Evolutionary conservation across 92 coral and sea anemone species (phyloP).

Genomic region (Montipora capitata): DNA sequence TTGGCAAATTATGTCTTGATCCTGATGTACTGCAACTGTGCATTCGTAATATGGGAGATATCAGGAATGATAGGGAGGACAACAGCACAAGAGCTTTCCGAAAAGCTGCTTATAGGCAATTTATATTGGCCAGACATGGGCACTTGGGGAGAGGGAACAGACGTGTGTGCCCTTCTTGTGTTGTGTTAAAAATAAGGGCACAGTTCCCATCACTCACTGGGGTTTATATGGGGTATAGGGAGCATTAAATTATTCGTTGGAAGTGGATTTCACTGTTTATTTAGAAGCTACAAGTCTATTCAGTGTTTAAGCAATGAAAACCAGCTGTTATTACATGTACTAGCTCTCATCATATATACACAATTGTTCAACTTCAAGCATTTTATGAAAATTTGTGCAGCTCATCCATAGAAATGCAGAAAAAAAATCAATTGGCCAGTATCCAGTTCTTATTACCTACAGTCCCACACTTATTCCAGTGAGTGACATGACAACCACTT

Average conservation of each 20-base stretch:
- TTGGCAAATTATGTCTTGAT: slow-evolving; percentile 66
- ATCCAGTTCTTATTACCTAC: no score
- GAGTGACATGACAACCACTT: no score
- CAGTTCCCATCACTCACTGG: slow-evolving; percentile 29
- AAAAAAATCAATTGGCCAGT: no score
- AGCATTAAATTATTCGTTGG: neutral
- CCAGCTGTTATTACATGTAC: no score
- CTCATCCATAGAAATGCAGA: no score
- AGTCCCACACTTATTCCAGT: no score
- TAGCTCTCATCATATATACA: no score
- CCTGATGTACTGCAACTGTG: slow-evolving; percentile 67
- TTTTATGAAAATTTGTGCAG: no score
- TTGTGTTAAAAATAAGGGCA: slow-evolving; percentile 48
- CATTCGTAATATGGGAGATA: slow-evolving; percentile 45
- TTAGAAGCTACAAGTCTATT: no score
- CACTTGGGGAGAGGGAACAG: slow-evolving; percentile 55
- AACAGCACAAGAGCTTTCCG: slow-evolving; percentile 60
- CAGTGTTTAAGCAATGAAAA: no score
- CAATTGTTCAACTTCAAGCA: no score
- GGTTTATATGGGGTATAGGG: slow-evolving; percentile 10
- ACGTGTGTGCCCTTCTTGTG: slow-evolving; percentile 64
- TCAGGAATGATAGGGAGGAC: slow-evolving; percentile 63
- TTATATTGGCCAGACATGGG: slow-evolving; percentile 49
- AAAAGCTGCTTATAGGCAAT: slow-evolving; percentile 65
- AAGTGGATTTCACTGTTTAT: no score